Conservation (phyloP, 2,113 vertebrate species). For the Chitala chitala region DNA sequence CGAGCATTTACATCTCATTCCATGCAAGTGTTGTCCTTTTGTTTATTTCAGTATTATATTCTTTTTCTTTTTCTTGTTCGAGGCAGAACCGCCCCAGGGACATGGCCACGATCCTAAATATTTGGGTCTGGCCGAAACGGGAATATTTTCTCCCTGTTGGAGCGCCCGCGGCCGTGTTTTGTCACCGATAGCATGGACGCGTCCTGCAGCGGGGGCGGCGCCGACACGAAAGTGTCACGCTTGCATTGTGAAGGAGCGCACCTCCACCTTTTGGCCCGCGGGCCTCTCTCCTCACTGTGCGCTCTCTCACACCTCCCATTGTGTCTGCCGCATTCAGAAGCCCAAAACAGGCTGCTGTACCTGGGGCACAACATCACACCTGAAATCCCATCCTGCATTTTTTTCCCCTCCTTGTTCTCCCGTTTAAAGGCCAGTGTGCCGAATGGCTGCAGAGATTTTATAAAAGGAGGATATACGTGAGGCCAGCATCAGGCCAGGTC, state of each 20-base stretch:
- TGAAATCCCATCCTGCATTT: slow-evolving; percentile 37
- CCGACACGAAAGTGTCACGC: slow-evolving; percentile 58
- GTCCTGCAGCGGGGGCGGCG: slow-evolving; percentile 48
- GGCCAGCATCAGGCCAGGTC: slow-evolving; percentile 36
- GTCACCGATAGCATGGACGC: slow-evolving; percentile 54
- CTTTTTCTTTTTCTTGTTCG: slow-evolving; percentile 27
- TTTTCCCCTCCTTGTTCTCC: slow-evolving; percentile 20
- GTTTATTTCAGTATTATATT: slow-evolving; percentile 8
- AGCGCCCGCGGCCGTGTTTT: slow-evolving; percentile 44
- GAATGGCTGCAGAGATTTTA: slow-evolving; percentile 45
- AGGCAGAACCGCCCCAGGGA: slow-evolving; percentile 30
- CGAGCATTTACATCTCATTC: slow-evolving; percentile 5
- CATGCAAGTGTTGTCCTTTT: neutral
- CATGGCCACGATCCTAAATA: slow-evolving; percentile 32
- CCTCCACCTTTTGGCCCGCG: slow-evolving; percentile 48
- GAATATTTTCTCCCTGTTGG: slow-evolving; percentile 35
- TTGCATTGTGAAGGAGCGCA: slow-evolving; percentile 58
- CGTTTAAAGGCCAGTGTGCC: slow-evolving; percentile 44
- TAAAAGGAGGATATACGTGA: slow-evolving; percentile 34
- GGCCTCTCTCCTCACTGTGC: slow-evolving; percentile 53
- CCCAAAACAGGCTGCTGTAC: slow-evolving; percentile 44
- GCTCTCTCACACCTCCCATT: slow-evolving; percentile 50
- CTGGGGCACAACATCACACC: slow-evolving; percentile 46
- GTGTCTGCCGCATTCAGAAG: slow-evolving; percentile 38
- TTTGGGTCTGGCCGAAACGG: slow-evolving; percentile 39